These are phyloP conservation scores for Chauna torquata DNA, from an alignment of 2,113 vertebrate genomes.

Conservation along the genomic window DNA sequence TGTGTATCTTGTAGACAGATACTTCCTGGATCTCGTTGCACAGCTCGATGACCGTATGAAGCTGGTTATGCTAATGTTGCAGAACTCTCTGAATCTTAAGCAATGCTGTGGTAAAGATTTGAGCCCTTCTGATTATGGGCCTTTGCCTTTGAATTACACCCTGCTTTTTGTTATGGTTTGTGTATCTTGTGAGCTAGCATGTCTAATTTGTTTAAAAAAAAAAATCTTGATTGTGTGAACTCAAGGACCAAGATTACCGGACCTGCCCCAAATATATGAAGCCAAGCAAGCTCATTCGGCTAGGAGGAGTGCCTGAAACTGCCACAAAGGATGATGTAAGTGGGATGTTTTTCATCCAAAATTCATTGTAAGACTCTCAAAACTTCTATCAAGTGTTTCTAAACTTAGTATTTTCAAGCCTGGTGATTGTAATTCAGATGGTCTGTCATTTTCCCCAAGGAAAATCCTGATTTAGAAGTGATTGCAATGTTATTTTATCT, in stretches of 20 bases:
- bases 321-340: constrained; percentile 93
- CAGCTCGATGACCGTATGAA: neutral
- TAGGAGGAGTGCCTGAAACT: constrained; percentile 92
- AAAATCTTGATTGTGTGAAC: constrained; percentile 60
- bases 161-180: neutral
- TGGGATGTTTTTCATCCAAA: neutral
- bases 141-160: neutral
- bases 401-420: neutral
- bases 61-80: neutral
- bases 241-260: constrained; percentile 96
- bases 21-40: neutral
- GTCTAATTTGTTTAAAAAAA: constrained; percentile 50
- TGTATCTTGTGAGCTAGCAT: neutral
- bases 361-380: neutral
- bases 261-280: constrained; percentile 86
- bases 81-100: neutral
- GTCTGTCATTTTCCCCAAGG: neutral
- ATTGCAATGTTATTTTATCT: neutral
- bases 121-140: neutral
- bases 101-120: neutral
- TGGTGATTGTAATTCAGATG: neutral
- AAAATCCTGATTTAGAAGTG: constrained; percentile 17
- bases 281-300: constrained; percentile 89
- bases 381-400: neutral
- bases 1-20: neutral